phyloP scores from a whole-genome alignment of 2,113 vertebrate species.

The Corynorhinus townsendii region DNA sequence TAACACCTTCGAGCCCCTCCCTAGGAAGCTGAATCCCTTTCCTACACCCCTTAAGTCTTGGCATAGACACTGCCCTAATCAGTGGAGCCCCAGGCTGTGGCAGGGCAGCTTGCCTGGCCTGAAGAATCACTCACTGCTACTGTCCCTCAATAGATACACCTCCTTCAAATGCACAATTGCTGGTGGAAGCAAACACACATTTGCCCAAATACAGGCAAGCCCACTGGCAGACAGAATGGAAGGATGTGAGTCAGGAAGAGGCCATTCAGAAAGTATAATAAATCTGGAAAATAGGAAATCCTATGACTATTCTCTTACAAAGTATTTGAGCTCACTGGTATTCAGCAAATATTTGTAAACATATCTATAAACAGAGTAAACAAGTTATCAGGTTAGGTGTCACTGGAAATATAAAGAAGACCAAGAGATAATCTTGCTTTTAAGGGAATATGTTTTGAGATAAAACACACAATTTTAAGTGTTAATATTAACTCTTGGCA shows the following conservation, averaged over 20 bases:
- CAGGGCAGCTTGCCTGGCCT: not conserved
- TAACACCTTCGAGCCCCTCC: not conserved
- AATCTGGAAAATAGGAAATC: not conserved
- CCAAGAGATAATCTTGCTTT: not conserved
- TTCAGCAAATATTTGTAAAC: not conserved
- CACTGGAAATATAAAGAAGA: not conserved
- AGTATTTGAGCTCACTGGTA: not conserved
- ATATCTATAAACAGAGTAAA: not conserved
- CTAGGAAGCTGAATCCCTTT: not conserved
- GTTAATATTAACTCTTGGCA: not conserved
- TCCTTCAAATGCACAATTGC: not conserved
- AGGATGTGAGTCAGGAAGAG: not conserved
- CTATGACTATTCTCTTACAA: not conserved
- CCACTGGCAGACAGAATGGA: not conserved
- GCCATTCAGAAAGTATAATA: not conserved
- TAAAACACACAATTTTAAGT: not conserved
- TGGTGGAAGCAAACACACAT: not conserved
- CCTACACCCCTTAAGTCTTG: not conserved
- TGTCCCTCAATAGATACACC: rapidly evolving
- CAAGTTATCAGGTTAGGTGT: not conserved
- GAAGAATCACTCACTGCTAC: not conserved
- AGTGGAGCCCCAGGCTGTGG: not conserved
- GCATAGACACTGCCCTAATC: not conserved
- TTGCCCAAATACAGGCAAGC: not conserved
- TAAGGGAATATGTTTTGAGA: not conserved